Evolutionary conservation across 1,140 invertebrate genomes (phyloP).

Genomic region (Bursaphelenchus mucronatus): DNA sequence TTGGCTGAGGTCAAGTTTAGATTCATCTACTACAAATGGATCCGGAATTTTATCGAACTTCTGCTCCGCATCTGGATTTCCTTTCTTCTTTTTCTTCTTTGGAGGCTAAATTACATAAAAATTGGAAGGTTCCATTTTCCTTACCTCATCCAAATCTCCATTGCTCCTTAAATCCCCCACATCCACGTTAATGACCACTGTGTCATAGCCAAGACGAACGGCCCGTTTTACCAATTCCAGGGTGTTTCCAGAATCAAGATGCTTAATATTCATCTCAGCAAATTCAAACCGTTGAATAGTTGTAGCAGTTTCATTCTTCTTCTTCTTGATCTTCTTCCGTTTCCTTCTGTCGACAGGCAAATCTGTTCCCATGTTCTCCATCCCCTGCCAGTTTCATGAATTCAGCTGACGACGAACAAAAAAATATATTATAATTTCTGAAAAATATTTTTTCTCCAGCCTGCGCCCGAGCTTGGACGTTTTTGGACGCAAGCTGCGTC

Average conservation of each 20-base stretch:
- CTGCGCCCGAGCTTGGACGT: too few relatives aligned
- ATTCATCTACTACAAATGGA: constrained; percentile 50
- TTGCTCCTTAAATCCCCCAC: constrained; percentile 47
- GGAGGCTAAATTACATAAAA: constrained; percentile 28
- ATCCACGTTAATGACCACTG: constrained; percentile 56
- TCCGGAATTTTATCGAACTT: constrained; percentile 44
- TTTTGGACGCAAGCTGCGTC: too few relatives aligned
- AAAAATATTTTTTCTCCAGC: background rate
- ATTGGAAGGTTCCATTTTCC: constrained; percentile 22
- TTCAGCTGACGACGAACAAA: background rate
- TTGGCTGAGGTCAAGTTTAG: constrained; percentile 39
- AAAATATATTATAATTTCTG: constrained; percentile 4
- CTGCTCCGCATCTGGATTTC: constrained; percentile 24
- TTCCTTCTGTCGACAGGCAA: background rate
- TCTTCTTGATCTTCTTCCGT: background rate
- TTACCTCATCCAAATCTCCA: background rate
- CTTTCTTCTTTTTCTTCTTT: constrained; percentile 54
- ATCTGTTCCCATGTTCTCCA: background rate
- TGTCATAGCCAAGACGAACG: constrained; percentile 57
- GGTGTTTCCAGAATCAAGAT: constrained; percentile 47
- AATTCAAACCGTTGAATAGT: constrained; percentile 47
- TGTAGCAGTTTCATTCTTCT: background rate
- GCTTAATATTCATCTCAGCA: constrained; percentile 56
- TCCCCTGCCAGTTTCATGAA: background rate
- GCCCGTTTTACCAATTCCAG: constrained; percentile 49